Evolutionary conservation across 2,113 vertebrate genomes (phyloP).

Genomic region (human (Homo sapiens)): GRCh38 chr4:188141501-188142000

Average conservation of each 20-base stretch:
- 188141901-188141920: too few species aligned
- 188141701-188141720: background rate
- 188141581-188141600: background rate
- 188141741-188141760: background rate
- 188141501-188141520: background rate
- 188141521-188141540: background rate
- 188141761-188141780: background rate
- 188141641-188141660: background rate
- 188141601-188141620: background rate
- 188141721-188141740: background rate
- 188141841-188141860: too few species aligned
- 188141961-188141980: fast-evolving
- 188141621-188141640: background rate
- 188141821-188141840: fast-evolving
- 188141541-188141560: background rate
- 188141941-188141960: too few species aligned
- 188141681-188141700: background rate
- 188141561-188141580: background rate
- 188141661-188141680: background rate
- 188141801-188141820: background rate
- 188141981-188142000: too few species aligned
- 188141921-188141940: too few species aligned
- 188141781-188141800: background rate
- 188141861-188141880: too few species aligned
- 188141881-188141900: too few species aligned